Percentiles rank a stretch among this genome's conserved stretches.
Evolutionary conservation across 92 coral and sea anemone species (phyloP).

Genomic region (Pocillopora meandrina): DNA sequence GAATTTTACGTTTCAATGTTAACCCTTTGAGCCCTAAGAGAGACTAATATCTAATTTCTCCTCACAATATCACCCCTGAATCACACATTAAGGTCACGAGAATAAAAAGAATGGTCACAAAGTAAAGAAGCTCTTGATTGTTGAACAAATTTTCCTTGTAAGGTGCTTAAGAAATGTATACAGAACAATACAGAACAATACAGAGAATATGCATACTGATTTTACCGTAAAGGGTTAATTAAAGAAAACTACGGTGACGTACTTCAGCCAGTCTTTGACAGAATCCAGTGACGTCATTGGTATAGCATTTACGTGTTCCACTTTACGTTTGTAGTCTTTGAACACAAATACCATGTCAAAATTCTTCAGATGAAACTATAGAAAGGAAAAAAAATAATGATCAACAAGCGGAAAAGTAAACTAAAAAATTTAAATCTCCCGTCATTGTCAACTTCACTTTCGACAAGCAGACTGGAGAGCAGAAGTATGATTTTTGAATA

Average conservation of each 20-base stretch:
- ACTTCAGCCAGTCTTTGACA: slow-evolving; percentile 99
- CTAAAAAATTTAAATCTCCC: background rate
- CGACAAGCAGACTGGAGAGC: background rate
- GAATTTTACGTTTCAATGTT: too few species aligned
- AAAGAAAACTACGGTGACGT: slow-evolving; percentile 14
- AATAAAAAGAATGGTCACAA: too few species aligned
- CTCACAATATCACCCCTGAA: too few species aligned
- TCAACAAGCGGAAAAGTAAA: background rate
- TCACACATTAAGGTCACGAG: too few species aligned
- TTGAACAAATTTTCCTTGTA: too few species aligned
- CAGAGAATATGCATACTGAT: too few species aligned
- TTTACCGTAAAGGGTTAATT: background rate
- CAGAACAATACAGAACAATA: too few species aligned
- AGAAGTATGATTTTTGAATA: too few species aligned
- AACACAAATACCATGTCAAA: slow-evolving; percentile 99
- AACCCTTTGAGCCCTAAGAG: too few species aligned
- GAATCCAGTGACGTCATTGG: slow-evolving; percentile 99
- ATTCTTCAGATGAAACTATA: slow-evolving; percentile 94
- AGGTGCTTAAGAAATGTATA: too few species aligned
- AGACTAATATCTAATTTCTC: too few species aligned
- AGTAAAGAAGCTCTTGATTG: too few species aligned
- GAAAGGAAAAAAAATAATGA: background rate
- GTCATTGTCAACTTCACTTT: background rate
- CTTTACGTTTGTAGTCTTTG: slow-evolving; percentile 98
- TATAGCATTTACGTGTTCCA: slow-evolving; percentile 95